A percentile compares a stretch with the other conserved stretches of the same genome.
These are phyloP conservation scores for Ophion costatus DNA, from an alignment of 2,888 invertebrate genomes.

Conservation along the genomic window DNA sequence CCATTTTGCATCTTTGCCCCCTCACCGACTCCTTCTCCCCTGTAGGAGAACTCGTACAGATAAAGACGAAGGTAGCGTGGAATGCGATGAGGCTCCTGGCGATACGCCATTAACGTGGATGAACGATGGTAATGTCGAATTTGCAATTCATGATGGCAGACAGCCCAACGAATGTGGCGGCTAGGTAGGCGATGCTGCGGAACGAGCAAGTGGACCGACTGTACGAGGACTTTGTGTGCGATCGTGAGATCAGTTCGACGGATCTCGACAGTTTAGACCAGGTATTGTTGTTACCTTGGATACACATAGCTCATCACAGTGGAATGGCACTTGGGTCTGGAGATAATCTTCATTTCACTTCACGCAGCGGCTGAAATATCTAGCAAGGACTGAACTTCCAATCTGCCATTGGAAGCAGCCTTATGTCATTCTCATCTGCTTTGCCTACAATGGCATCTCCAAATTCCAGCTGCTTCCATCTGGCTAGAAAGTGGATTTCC, in stretches of 20 bases:
- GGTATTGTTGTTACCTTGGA: neutral
- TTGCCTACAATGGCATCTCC: neutral
- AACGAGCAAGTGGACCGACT: conserved; percentile 19
- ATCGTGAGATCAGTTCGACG: conserved; percentile 8
- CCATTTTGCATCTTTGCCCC: conserved; percentile 24
- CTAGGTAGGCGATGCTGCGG: conserved; percentile 6
- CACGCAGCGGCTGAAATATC: neutral
- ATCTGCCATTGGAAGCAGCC: neutral
- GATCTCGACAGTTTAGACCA: neutral
- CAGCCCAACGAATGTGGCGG: conserved; percentile 50
- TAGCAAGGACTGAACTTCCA: neutral
- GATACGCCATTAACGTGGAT: conserved; percentile 47
- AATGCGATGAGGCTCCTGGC: conserved; percentile 44
- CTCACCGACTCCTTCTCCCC: neutral
- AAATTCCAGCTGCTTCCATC: neutral
- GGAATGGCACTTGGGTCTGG: neutral
- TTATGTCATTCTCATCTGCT: neutral
- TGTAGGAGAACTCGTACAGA: neutral
- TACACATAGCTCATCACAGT: neutral
- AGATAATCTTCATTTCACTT: neutral
- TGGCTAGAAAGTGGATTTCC: neutral
- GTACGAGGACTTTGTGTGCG: conserved; percentile 14
- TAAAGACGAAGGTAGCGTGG: conserved; percentile 4
- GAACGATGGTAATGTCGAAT: conserved; percentile 52
- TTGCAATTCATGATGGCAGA: conserved; percentile 58